A percentile compares a stretch with the other conserved stretches of the same genome.
Evolutionary conservation across 2,113 vertebrate species (phyloP).

Genomic region (Toxostoma redivivum): DNA sequence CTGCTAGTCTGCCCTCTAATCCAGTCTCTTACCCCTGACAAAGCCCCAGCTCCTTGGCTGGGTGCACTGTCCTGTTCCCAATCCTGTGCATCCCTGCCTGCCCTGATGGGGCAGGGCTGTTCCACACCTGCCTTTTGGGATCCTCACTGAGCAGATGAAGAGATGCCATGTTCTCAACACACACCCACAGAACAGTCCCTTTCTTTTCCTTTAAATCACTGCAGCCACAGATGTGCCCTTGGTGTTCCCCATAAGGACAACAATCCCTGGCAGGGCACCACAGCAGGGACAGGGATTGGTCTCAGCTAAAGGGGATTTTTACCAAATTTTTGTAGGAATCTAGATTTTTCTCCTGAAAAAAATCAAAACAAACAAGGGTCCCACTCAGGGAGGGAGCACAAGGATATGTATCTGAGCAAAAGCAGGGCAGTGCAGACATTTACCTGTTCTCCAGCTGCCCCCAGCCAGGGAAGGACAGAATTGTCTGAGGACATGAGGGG

Average conservation of each 20-base stretch:
- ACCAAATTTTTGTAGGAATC: not conserved
- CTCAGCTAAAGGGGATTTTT: not conserved
- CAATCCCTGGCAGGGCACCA: not conserved
- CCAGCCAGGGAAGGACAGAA: not conserved
- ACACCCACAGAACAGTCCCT: fast-evolving
- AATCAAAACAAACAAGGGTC: not conserved
- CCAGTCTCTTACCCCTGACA: not conserved
- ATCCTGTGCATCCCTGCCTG: not conserved
- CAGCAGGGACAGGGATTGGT: not conserved
- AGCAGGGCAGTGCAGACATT: not conserved
- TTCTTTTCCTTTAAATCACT: not conserved
- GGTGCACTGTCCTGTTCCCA: not conserved
- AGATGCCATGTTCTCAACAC: not conserved
- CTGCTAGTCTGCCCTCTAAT: not conserved
- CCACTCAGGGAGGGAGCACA: not conserved
- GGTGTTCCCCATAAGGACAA: not conserved
- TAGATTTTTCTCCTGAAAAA: not conserved
- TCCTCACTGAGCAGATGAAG: not conserved
- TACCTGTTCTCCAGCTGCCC: not conserved
- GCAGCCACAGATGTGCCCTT: not conserved
- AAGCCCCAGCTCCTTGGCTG: not conserved
- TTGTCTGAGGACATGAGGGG: not conserved
- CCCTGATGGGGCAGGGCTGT: not conserved
- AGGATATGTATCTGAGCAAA: not conserved
- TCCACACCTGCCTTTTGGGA: not conserved